Evolutionary conservation across 2,888 invertebrate species (phyloP), one percentile per base, ranked within the genome.

Genomic region (Aquatica leii): DNA sequence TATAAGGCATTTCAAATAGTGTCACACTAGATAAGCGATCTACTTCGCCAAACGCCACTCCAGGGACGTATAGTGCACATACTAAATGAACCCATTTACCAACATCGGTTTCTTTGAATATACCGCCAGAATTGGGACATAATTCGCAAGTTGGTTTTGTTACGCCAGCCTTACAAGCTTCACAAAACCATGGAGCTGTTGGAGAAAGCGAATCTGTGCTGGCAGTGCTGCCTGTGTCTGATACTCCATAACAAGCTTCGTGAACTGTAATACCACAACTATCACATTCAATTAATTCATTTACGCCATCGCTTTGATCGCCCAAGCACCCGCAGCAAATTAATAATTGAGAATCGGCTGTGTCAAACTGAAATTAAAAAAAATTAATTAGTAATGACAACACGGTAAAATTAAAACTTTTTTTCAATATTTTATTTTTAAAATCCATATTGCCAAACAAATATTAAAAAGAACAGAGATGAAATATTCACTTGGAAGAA

Each of bases 161-260:
- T 11, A 94, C 90, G 0, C 95, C 95, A 15, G 96, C 96, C 74
- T 94, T 92, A 77, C 99, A 99, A 3, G 98, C 95, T 81, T 99
- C 98, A 84, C 99, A 99, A 82, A 99, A 99, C 99, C 99, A 99
- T 0, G 98, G 98, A 69, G 98, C 98, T 0, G 97, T 98, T 21
- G 97, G 95, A 57, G 95, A 95, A 0, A 96, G 91, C 11, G 97
- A 97, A 68, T 94, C 93, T 20, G 96, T 95, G 77, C 97, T 97
- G 3, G 94, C 93, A 67, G 95, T 89, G 82, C 95, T 96, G 40
- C 92, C 92, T 46, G 91, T 90, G 78, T 98, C 97, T 46, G 94
- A 93, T 37, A 97, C 93, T 4, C 97, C 97, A 82, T 98, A 97
- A 77, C 97, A 98, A 68, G 94, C 96, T 87, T 98, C 98, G 82